Evolutionary conservation across 2,113 vertebrate genomes (phyloP).

Genomic region (Thomomys bottae): DNA sequence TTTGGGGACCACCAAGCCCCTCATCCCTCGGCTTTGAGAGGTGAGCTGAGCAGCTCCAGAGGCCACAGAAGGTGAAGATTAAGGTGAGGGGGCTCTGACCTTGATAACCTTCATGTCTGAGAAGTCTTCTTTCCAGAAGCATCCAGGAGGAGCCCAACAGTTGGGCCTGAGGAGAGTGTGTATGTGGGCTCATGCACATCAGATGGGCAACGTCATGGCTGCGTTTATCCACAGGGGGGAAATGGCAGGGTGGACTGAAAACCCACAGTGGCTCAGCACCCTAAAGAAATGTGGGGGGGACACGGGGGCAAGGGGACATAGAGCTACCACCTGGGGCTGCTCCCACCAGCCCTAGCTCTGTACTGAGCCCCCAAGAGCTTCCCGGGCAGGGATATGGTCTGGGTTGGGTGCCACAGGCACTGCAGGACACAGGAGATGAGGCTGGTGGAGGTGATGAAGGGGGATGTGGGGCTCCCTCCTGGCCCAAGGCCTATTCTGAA

Average conservation of each 20-base stretch:
- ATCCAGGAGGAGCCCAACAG: too few relatives aligned
- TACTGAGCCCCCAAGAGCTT: background rate
- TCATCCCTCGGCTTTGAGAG: background rate
- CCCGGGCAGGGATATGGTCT: background rate
- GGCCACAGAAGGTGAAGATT: background rate
- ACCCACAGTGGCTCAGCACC: too few relatives aligned
- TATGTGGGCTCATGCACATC: too few relatives aligned
- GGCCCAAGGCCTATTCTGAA: too few relatives aligned
- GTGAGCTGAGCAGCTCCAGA: background rate
- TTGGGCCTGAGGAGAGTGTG: background rate
- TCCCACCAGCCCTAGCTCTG: background rate
- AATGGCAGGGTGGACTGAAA: too few relatives aligned
- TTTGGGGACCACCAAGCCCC: background rate
- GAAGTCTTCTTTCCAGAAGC: background rate
- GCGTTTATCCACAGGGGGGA: background rate
- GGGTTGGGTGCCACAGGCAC: too few relatives aligned
- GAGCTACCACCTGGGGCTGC: background rate
- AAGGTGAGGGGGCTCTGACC: background rate
- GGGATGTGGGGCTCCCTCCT: background rate
- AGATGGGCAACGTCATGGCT: background rate
- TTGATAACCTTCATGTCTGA: background rate
- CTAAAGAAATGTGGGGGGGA: too few relatives aligned
- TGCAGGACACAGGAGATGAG: too few relatives aligned
- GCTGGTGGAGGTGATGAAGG: too few relatives aligned
- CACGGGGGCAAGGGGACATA: too few relatives aligned